Evolutionary conservation across 92 coral and sea anemone genomes (phyloP).

Genomic region (Montipora capitata): DNA sequence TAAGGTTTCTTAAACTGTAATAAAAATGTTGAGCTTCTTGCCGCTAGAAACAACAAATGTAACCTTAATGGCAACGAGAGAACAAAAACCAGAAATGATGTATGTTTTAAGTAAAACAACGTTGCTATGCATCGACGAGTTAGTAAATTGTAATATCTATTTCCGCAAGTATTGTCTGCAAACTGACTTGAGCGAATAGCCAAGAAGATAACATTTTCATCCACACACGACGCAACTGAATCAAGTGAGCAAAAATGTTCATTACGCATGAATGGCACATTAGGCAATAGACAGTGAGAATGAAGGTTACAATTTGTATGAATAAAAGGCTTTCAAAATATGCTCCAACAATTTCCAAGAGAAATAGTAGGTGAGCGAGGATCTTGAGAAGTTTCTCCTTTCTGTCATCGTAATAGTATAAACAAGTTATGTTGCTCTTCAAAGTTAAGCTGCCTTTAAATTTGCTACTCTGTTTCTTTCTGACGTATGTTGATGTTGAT

Average conservation of each 20-base stretch:
- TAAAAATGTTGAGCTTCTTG: too few species aligned
- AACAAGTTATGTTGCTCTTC: not conserved
- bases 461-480: too few species aligned
- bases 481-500: too few species aligned
- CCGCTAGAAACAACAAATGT: too few species aligned
- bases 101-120: too few species aligned
- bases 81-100: too few species aligned
- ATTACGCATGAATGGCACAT: not conserved
- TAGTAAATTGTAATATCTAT: too few species aligned
- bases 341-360: constrained; percentile 3
- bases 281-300: not conserved
- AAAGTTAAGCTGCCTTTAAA: not conserved
- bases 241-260: not conserved
- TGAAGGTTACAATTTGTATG: not conserved
- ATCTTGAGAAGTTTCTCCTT: constrained; percentile 9
- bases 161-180: constrained; percentile 4
- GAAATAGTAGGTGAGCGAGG: not conserved
- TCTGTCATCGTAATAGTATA: constrained; percentile 14
- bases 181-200: constrained; percentile 20
- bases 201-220: constrained; percentile 17
- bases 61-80: too few species aligned
- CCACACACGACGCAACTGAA: not conserved
- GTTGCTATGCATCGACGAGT: too few species aligned
- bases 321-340: constrained; percentile 13
- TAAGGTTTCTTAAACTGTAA: too few species aligned